phyloP scores from a whole-genome alignment of 2,113 vertebrate species.

The Cephalopholis sonnerati region DNA sequence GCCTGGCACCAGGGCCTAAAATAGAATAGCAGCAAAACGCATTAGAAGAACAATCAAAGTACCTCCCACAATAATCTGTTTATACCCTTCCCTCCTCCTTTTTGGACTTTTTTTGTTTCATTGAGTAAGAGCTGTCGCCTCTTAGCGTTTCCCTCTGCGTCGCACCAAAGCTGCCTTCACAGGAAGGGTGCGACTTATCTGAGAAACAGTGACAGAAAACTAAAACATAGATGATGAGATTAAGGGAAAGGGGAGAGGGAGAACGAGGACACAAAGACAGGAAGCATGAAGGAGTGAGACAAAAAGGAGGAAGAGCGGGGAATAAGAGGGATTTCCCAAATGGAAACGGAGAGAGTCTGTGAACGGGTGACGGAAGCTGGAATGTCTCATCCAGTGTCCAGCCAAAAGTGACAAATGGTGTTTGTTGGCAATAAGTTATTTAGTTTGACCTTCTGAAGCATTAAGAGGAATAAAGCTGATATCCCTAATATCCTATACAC shows the following conservation, averaged over 20 bases:
- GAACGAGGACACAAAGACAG: not conserved
- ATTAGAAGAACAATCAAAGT: slow-evolving; percentile 49
- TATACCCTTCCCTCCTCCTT: slow-evolving; percentile 12
- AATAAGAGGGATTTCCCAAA: slow-evolving; percentile 47
- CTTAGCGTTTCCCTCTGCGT: slow-evolving; percentile 3
- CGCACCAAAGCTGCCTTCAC: slow-evolving; percentile 7
- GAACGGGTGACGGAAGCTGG: not conserved
- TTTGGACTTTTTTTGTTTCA: slow-evolving; percentile 31
- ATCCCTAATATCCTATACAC: not conserved
- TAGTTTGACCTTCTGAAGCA: slow-evolving; percentile 29
- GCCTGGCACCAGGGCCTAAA: slow-evolving; percentile 46
- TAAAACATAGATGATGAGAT: slow-evolving; percentile 54
- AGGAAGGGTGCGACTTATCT: slow-evolving; percentile 14
- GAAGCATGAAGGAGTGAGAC: slow-evolving; percentile 12
- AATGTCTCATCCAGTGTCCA: slow-evolving; percentile 19
- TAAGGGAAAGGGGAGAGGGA: slow-evolving; percentile 19
- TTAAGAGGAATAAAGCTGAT: slow-evolving; percentile 16
- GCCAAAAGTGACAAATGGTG: slow-evolving; percentile 29
- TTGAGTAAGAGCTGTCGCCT: slow-evolving; percentile 25
- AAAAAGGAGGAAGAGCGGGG: slow-evolving; percentile 5
- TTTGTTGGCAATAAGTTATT: slow-evolving; percentile 18
- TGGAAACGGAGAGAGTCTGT: slow-evolving; percentile 32
- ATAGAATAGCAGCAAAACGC: slow-evolving; percentile 55
- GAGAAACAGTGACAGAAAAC: slow-evolving; percentile 35
- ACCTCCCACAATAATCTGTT: slow-evolving; percentile 49